Percentiles rank a stretch among this genome's conserved stretches.
Evolutionary conservation across 1,140 invertebrate species (phyloP).

Genomic region (Coelopa frigida): DNA sequence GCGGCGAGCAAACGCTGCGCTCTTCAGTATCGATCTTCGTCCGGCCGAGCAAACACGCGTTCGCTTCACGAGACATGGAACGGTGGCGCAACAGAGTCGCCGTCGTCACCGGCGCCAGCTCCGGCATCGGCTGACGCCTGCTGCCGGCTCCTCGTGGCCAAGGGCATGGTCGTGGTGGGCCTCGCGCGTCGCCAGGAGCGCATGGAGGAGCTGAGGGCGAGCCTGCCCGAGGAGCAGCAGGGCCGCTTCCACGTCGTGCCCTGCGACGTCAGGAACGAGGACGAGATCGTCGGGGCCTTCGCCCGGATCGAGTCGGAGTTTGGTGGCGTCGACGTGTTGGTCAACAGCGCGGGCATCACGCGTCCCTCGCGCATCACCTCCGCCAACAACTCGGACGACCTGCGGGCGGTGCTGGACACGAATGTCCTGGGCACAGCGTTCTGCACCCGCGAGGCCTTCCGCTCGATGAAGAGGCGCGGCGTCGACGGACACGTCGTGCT

Average conservation of each 20-base stretch:
- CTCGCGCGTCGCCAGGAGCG: constrained; percentile 45
- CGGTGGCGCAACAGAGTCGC: constrained; percentile 13
- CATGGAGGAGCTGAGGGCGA: constrained; percentile 33
- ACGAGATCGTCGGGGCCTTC: constrained; percentile 60
- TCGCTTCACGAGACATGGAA: constrained; percentile 4
- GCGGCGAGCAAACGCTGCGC: not conserved
- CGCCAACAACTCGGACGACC: constrained; percentile 17
- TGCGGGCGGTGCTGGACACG: constrained; percentile 48
- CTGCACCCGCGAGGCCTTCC: constrained; percentile 56
- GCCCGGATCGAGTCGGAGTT: constrained; percentile 53
- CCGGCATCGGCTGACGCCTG: constrained; percentile 51
- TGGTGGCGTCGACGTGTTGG: constrained; percentile 60
- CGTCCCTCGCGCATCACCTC: constrained; percentile 7
- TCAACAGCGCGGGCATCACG: constrained; percentile 66
- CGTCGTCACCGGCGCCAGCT: constrained; percentile 14
- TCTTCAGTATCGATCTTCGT: too few species aligned
- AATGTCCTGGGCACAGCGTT: constrained; percentile 59
- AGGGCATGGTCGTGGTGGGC: constrained; percentile 52
- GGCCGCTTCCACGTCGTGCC: constrained; percentile 45
- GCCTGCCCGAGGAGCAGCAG: constrained; percentile 23
- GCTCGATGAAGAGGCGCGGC: constrained; percentile 53
- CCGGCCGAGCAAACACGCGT: too few species aligned
- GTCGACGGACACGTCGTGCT: constrained; percentile 57
- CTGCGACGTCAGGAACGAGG: constrained; percentile 58
- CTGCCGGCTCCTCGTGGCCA: constrained; percentile 40